Evolutionary conservation across 2,113 vertebrate genomes (phyloP).

Genomic region (Gasterosteus aculeatus): DNA sequence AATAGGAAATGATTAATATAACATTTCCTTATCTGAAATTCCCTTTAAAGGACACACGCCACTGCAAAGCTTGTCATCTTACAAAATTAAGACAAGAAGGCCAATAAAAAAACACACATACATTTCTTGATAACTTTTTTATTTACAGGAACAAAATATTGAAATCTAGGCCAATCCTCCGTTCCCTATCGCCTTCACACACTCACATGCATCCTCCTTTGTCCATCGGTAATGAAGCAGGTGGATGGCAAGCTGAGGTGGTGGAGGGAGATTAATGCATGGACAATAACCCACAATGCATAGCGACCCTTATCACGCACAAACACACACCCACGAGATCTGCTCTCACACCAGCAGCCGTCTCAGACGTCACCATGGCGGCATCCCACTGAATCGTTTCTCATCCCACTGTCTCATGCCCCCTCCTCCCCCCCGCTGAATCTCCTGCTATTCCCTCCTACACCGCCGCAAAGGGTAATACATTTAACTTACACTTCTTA

Average conservation of each 20-base stretch:
- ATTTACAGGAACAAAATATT: background rate
- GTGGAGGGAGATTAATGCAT: slow-evolving; percentile 32
- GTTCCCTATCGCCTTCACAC: background rate
- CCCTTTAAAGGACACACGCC: background rate
- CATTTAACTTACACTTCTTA: slow-evolving; percentile 29
- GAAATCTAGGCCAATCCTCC: background rate
- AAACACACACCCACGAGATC: slow-evolving; percentile 65
- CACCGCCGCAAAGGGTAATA: background rate
- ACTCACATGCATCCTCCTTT: slow-evolving; percentile 30
- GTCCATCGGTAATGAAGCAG: slow-evolving; percentile 35
- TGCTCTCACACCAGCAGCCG: slow-evolving; percentile 25
- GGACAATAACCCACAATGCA: slow-evolving; percentile 44
- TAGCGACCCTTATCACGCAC: slow-evolving; percentile 72
- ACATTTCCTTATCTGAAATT: background rate
- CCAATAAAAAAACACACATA: background rate
- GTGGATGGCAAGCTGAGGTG: slow-evolving; percentile 35
- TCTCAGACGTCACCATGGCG: slow-evolving; percentile 61
- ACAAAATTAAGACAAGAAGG: background rate
- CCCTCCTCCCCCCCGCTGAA: slow-evolving; percentile 34
- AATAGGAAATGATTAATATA: background rate
- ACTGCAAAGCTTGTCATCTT: background rate
- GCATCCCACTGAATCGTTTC: slow-evolving; percentile 45
- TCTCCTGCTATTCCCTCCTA: slow-evolving; percentile 19
- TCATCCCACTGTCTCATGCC: slow-evolving; percentile 26
- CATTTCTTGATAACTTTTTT: background rate